Evolutionary conservation across 2,113 vertebrate genomes (phyloP), one percentile per base, ranked within the genome.

Genomic region (Corynorhinus townsendii): DNA sequence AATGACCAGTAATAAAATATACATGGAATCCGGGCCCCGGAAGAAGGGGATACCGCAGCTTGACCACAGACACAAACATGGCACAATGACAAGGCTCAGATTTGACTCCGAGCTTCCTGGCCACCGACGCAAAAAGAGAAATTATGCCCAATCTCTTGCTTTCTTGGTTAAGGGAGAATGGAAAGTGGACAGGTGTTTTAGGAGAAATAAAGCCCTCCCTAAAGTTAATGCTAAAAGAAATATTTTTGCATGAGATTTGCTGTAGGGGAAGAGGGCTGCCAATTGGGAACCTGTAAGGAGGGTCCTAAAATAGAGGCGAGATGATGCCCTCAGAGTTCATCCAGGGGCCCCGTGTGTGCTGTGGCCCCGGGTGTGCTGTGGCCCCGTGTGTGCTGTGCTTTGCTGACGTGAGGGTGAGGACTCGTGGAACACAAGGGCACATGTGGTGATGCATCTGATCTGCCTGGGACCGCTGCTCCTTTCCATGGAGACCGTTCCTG

Each of bases 261-360:
- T 68, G 38, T 12, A 69, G 66, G 43, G 52, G 47, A 56, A 49
- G 40, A 52, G 59, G n/a, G 16, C 24, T 15, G 7, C 1, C 28
- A 19, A 1, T 3, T 5, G 56, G 33, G 33, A 73, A 26, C 33
- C 20, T 73, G 5, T 11, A 82, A 33, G 14, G 4, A 77, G 66
- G 24, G 7, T 12, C 35, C 17, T 6, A 14, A 52, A n/a, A 22
- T 1, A 45, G 49, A 80, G 14, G 30, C 17, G 69, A 64, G 49
- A 17, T 1, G 0, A 52, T 2, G 35, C 16, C n/a, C 49, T 66
- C 3, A 1, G 75, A 64, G 82, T 30, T 68, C 35, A 19, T 33
- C 28, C 8, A 5, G 7, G 68, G 22, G 22, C 56, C 56, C 56
- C 3, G 45, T 47, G 45, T 47, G 47, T 47, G 47, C 47, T 14